Conservation (phyloP, 1,140 invertebrate genomes). For the Ptiloglossa arizonensis region DNA sequence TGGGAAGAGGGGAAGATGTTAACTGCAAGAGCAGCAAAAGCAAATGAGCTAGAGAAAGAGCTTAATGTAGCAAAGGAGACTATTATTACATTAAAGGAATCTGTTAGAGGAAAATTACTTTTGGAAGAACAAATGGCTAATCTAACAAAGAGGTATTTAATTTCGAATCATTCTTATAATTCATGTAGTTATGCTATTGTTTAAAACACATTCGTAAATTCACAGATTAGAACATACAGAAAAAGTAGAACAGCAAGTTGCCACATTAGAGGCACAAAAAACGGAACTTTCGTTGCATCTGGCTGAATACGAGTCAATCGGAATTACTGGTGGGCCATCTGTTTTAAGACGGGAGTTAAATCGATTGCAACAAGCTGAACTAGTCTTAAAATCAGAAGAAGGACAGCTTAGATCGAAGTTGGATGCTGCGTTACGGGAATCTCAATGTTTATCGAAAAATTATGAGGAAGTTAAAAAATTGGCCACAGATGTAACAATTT, state of each 20-base stretch:
- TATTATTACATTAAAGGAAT: constrained; percentile 71
- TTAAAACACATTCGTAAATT: background rate
- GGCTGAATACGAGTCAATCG: constrained; percentile 76
- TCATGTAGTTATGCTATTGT: no score
- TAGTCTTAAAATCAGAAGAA: constrained; percentile 74
- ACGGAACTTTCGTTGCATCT: constrained; percentile 71
- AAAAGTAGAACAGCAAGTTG: constrained; percentile 73
- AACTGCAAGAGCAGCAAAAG: constrained; percentile 67
- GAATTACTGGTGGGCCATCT: constrained; percentile 70
- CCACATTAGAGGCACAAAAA: constrained; percentile 65
- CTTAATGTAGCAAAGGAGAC: constrained; percentile 69
- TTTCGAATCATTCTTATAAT: no score
- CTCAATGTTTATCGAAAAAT: constrained; percentile 64
- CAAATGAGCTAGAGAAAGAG: constrained; percentile 75
- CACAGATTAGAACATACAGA: constrained; percentile 74
- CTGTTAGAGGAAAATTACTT: constrained; percentile 77
- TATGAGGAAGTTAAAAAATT: constrained; percentile 76
- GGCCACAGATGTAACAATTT: constrained; percentile 68
- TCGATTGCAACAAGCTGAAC: constrained; percentile 76
- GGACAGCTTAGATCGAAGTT: constrained; percentile 74
- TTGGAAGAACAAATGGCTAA: constrained; percentile 78
- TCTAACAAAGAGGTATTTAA: constrained; percentile 67
- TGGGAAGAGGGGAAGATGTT: constrained; percentile 77
- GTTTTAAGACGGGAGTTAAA: constrained; percentile 75
- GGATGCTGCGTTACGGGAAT: constrained; percentile 72